Conservation (phyloP, 2,797 vertebrate species). For the Botia kubotai region DNA sequence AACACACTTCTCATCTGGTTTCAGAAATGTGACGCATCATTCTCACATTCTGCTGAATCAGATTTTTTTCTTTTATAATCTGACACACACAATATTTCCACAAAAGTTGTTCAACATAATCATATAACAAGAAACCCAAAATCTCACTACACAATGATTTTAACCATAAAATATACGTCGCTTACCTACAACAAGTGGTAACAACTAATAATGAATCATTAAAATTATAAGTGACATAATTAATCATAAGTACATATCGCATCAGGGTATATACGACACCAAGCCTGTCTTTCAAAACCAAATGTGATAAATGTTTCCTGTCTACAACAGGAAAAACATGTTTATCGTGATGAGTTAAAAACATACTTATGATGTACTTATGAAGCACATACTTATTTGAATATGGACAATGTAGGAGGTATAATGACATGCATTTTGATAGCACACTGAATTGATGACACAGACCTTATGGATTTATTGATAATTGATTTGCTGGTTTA, state of each 20-base stretch:
- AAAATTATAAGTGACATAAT: not conserved
- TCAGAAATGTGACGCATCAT: too few species aligned
- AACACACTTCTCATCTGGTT: too few species aligned
- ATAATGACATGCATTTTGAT: not conserved
- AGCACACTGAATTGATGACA: not conserved
- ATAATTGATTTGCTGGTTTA: not conserved
- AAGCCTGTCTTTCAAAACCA: not conserved
- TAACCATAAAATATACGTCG: too few species aligned
- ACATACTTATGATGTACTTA: too few species aligned
- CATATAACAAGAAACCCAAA: too few species aligned
- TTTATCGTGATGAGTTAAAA: not conserved
- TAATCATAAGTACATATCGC: not conserved
- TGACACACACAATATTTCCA: too few species aligned
- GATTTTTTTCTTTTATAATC: too few species aligned
- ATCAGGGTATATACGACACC: not conserved
- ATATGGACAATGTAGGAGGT: not conserved
- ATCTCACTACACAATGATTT: too few species aligned
- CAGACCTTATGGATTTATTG: not conserved
- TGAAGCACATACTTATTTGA: too few species aligned
- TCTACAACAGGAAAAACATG: not conserved
- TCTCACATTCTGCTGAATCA: too few species aligned
- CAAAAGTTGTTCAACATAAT: too few species aligned
- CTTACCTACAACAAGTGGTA: too few species aligned
- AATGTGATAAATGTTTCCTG: not conserved
- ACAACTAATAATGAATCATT: not conserved